phyloP scores from a whole-genome alignment of 2,113 vertebrate genomes.

The Theristicus caerulescens region DNA sequence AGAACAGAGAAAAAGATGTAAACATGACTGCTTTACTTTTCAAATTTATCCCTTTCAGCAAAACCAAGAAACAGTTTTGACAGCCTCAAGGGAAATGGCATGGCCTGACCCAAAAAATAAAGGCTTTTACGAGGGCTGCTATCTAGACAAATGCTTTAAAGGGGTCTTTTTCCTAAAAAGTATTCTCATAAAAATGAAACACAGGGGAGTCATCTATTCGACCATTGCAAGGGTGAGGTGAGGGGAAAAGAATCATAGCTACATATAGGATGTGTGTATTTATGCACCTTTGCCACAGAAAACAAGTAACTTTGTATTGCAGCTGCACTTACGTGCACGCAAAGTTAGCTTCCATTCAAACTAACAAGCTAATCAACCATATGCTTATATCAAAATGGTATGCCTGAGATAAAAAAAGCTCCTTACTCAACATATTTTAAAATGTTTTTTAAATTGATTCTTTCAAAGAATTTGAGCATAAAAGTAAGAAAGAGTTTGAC shows the following conservation, averaged over 20 bases:
- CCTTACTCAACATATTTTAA: background rate
- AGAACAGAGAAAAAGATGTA: background rate
- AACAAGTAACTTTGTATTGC: background rate
- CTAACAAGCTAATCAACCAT: background rate
- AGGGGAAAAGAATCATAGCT: background rate
- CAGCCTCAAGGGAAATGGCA: background rate
- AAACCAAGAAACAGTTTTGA: background rate
- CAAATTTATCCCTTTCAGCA: background rate
- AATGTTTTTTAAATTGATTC: background rate
- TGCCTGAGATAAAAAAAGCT: background rate
- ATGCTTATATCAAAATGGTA: background rate
- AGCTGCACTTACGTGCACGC: fast-evolving
- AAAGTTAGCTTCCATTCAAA: background rate
- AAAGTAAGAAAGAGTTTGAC: background rate
- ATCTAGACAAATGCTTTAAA: background rate
- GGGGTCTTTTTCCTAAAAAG: background rate
- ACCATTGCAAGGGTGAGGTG: background rate
- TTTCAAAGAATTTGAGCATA: background rate
- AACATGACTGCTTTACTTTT: background rate
- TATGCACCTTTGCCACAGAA: background rate
- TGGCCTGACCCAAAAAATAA: background rate
- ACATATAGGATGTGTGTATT: fast-evolving
- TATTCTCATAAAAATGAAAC: background rate
- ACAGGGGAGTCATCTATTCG: background rate
- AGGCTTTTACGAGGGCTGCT: background rate